Base-by-base conservation (phyloP, 92 coral and sea anemone genomes). In the Meandrina meandrites region DNA sequence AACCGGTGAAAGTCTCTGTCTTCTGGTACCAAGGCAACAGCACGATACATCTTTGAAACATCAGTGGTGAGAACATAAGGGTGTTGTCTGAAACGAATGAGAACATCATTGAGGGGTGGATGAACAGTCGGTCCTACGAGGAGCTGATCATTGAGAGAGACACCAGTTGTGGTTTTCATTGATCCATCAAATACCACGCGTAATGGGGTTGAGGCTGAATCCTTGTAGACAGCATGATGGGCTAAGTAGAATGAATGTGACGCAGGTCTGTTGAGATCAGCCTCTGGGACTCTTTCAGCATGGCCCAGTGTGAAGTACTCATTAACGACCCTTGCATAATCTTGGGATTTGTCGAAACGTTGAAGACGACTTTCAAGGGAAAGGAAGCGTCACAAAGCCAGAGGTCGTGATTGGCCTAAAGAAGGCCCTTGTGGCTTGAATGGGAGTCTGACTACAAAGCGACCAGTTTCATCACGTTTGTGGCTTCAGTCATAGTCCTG, bases 171-270 rank as follows among this genome's bases (percentile, higher is more conserved):
- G 67, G 89, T 15, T 66, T 88, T 88, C 76, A 82, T 79, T 13
- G 94, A 91, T 24, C 84, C 94, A 76, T 91, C 94, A 77, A 88
- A 91, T 16, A 91, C 91, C 6, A 88, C 89, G 28, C 89, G 79
- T 7, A 84, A 17, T 0, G 90, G 84, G 7, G 94, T 88, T n/a
- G 90, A n/a, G 21, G 83, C 86, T 18, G 94, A 88, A 10, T 88
- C 83, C 56, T 88, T 75, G 60, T 87, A 78, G 67, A 91, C 93
- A n/a, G 82, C 84, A 35, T 83, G 89, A 79, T 88, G 89, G 40
- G 89, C 81, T 57, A 88, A 79, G 66, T 88, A 88, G 62, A 83
- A 91, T 9, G 84, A 40, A 24, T 88, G 34, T 22, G 75, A 45
- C 0, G 77, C 53, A 16, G 73, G 88, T 18, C 77, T 74, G 30